Base-by-base conservation (phyloP, 2,888 invertebrate genomes). In the Listrodromus nycthemerus region DNA sequence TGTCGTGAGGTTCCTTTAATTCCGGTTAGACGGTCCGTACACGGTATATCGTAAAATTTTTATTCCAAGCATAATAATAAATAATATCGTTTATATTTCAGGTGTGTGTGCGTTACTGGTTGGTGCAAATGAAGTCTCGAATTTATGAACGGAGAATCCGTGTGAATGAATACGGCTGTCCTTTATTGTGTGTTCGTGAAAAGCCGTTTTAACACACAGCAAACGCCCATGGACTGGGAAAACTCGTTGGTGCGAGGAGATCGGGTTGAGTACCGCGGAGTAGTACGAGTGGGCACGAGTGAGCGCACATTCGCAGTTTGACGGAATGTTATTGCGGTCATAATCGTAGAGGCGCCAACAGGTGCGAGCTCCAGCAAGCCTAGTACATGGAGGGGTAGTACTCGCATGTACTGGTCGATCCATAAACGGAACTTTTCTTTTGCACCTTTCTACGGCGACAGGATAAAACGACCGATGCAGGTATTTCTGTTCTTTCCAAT, bases 261-360 rank as follows among this genome's bases (percentile, higher is more conserved):
- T 85, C 83, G 84, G 87, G 86, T 84, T 86, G 79, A 88, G 89
- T 88, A 86, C 84, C 85, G 21, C 69, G 71, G 80, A 71, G 77
- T 83, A 77, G 74, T 67, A 75, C 75, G 52, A 58, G 75, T 67
- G 52, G 48, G 80, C 69, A 19, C 50, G 81, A 61, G 79, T 63
- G 80, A 76, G 78, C 82, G 88, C 84, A 86, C 88, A 86, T 87
- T 89, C 87, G 85, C 90, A 90, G 90, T 93, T 93, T 92, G 93
- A 93, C 93, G 92, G 91, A 93, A 93, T 92, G 93, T 93, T 93
- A 93, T 92, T 93, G 91, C 93, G 91, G 92, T 92, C 92, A 92
- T 93, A 93, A 93, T 92, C 92, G 91, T 89, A 90, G 90, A 90
- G 89, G 90, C 92, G 91, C 93, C 93, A 93, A 93, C 93, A 93